These are phyloP conservation scores for Sphaeridia pumilis DNA, from an alignment of 2,888 invertebrate genomes.

Conservation along the genomic window DNA sequence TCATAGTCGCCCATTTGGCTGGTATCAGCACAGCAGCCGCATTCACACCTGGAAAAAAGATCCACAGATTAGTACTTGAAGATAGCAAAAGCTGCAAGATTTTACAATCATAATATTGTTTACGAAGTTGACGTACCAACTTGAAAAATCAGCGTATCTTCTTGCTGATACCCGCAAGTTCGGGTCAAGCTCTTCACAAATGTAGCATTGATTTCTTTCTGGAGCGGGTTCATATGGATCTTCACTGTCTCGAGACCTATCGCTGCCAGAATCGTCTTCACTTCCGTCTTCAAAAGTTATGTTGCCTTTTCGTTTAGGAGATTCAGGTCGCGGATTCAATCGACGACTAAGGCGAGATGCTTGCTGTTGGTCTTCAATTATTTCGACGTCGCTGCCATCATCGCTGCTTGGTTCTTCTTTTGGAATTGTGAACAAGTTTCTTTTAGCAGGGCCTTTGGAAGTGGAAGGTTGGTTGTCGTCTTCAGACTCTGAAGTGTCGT, in stretches of 20 bases:
- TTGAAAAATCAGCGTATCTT: neutral
- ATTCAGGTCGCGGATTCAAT: neutral
- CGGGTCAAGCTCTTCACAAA: constrained; percentile 12
- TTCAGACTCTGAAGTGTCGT: no score
- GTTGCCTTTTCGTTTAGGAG: neutral
- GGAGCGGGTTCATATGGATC: no score
- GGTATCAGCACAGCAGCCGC: constrained; percentile 18
- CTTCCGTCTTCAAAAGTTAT: constrained; percentile 2
- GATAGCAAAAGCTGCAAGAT: no score
- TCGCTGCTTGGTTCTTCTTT: no score
- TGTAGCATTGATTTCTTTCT: no score
- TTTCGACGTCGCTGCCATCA: neutral
- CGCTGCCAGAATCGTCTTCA: neutral
- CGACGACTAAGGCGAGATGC: no score
- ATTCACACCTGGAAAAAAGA: constrained; percentile 19
- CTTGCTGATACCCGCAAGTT: constrained; percentile 8
- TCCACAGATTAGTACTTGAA: no score
- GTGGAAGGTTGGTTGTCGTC: no score
- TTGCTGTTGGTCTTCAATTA: no score
- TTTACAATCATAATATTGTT: no score
- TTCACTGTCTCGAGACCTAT: constrained; percentile 10
- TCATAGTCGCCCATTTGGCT: constrained; percentile 17
- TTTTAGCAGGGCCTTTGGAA: no score
- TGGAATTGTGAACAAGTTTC: no score
- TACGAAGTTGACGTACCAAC: constrained; percentile 5